Evolutionary conservation across 2,888 invertebrate species (phyloP).

Genomic region (Unio pictorum): DNA sequence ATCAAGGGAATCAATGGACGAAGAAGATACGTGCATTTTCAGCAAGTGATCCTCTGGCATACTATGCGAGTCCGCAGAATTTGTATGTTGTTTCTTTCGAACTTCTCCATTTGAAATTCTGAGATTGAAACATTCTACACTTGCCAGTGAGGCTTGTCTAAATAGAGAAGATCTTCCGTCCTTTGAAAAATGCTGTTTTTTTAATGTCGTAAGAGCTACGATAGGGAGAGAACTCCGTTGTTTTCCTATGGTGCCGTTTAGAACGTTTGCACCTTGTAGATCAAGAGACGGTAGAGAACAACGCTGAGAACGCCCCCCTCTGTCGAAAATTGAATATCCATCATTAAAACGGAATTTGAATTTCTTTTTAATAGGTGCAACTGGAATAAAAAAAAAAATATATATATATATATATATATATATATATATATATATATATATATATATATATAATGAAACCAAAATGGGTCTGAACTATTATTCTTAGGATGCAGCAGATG

Average conservation of each 20-base stretch:
- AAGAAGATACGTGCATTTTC: too few species aligned
- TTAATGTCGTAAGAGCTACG: constrained; percentile 23
- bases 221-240: constrained; percentile 22
- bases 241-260: constrained; percentile 9
- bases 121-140: constrained; percentile 12
- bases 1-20: too few species aligned
- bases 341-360: constrained; percentile 58
- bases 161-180: constrained; percentile 1
- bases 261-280: constrained; percentile 30
- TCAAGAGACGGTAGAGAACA: constrained; percentile 30
- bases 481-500: too few species aligned
- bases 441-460: neutral
- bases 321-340: constrained; percentile 18
- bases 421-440: neutral
- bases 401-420: neutral
- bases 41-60: constrained; percentile 25
- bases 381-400: constrained; percentile 19
- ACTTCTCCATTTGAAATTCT: constrained; percentile 26
- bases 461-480: too few species aligned
- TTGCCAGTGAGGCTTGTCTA: constrained; percentile 22
- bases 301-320: constrained; percentile 16
- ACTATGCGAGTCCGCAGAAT: constrained; percentile 24
- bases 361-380: constrained; percentile 56
- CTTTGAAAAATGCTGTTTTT: constrained; percentile 32
- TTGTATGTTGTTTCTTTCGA: constrained; percentile 15